Evolutionary conservation across 92 coral and sea anemone species (phyloP), one percentile per base, ranked within the genome.

Genomic region (Heliopora coerulea): DNA sequence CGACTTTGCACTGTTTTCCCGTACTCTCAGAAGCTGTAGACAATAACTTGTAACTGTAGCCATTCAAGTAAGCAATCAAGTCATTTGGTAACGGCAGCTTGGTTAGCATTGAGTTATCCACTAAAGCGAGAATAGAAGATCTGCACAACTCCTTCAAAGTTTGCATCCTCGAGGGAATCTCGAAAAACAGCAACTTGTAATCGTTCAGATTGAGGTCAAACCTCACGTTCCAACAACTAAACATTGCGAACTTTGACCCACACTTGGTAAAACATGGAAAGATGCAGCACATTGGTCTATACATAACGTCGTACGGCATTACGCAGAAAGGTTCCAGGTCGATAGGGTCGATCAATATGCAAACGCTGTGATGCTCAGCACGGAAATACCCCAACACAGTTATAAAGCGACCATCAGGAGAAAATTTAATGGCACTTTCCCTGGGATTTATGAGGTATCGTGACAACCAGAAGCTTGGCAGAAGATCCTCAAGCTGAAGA

Each of bases 91-190:
- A 3, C 8, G 64, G 49, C 49, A 70, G 77, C 27, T 70, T 54
- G 31, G 31, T 32, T 41, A 70, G 41, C 20, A 48, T 70, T 54
- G 77, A 70, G 39, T 58, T n/a, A 70, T 52, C 49, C 62, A 70
- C 63, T 7, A 26, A 8, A 27, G 9, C 6, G 32, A 70, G 63
- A 13, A 70, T 54, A 13, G 50, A 52, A 28, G 25, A 29, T 34
- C 63, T 52, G 37, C 77, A 70, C 48, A 70, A 54, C 14, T 70
- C 49, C 54, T 70, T 70, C 50, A 70, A 28, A 31, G 41, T 18
- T 41, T 30, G 62, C 49, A 70, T 2, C 13, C 60, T 19, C 19
- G 17, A 39, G 18, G 63, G 62, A 39, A 54, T 54, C 40, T 54
- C 20, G 52, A 52, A 70, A 49, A 70, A 52, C 34, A 48, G 49